Evolutionary conservation across 2,113 vertebrate species (phyloP).

Genomic region (Saccopteryx leptura): DNA sequence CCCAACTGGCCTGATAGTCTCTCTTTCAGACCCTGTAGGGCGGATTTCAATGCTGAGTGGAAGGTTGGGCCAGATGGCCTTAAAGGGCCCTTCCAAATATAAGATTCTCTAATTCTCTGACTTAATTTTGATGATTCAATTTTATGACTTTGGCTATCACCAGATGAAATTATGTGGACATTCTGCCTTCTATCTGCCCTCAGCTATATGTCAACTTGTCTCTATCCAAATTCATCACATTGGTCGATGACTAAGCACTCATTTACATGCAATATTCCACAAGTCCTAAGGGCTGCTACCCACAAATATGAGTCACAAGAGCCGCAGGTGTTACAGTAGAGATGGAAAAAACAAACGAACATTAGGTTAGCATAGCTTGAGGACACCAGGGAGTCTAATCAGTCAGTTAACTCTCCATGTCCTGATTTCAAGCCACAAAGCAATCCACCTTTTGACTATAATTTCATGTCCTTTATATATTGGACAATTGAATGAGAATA

Average conservation of each 20-base stretch:
- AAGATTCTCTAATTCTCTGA: conserved; percentile 78
- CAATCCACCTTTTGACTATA: background rate
- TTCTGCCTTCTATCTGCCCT: conserved; percentile 79
- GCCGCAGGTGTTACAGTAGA: background rate
- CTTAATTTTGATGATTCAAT: conserved; percentile 79
- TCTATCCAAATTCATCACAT: conserved; percentile 74
- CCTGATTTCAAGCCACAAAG: conserved; percentile 19
- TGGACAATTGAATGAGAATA: conserved; percentile 24
- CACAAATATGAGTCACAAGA: conserved; percentile 54
- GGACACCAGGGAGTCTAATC: background rate
- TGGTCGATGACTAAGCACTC: conserved; percentile 66
- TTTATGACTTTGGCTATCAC: conserved; percentile 77
- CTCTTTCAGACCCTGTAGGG: conserved; percentile 50
- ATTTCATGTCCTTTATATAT: background rate
- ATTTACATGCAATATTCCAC: conserved; percentile 63
- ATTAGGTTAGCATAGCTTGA: conserved; percentile 5
- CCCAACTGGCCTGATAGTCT: conserved; percentile 69
- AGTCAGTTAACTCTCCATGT: background rate
- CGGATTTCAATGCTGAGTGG: conserved; percentile 65
- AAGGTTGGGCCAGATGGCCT: conserved; percentile 74
- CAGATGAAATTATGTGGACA: conserved; percentile 77
- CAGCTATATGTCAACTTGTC: conserved; percentile 80
- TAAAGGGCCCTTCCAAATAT: conserved; percentile 76
- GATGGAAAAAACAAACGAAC: background rate
- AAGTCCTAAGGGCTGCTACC: conserved; percentile 49